Conservation (phyloP, 2,797 vertebrate genomes). For the Trachops cirrhosus region DNA sequence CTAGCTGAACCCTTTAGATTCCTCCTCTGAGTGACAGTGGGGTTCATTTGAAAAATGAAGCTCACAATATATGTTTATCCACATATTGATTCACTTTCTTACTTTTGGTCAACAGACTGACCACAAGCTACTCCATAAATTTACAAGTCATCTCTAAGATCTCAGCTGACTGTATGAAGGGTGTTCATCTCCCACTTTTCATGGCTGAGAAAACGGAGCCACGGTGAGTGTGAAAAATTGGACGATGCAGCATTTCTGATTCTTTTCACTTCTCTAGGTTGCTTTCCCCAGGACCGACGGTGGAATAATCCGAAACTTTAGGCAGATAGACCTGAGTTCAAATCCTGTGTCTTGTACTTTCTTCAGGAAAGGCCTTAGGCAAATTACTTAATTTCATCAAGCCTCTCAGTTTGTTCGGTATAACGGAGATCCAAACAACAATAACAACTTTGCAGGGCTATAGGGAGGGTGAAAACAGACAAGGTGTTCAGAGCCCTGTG, state of each 20-base stretch:
- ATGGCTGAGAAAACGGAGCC: neutral
- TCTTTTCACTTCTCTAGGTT: neutral
- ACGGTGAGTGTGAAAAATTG: neutral
- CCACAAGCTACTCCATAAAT: neutral
- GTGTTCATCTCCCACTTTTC: neutral
- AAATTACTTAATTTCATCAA: neutral
- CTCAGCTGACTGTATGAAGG: neutral
- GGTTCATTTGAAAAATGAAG: neutral
- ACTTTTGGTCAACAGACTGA: neutral
- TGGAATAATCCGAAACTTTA: neutral
- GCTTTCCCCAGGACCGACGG: neutral
- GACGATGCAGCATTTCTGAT: neutral
- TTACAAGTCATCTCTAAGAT: neutral
- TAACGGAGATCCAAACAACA: neutral
- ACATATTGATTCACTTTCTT: neutral
- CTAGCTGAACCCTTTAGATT: neutral
- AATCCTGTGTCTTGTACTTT: neutral
- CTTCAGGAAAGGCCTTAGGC: neutral
- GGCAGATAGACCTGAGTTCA: neutral
- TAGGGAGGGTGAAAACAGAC: neutral
- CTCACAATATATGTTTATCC: neutral
- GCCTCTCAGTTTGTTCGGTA: slow-evolving; percentile 18
- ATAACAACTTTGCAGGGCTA: neutral
- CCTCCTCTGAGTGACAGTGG: neutral
- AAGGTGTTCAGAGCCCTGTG: neutral